Evolutionary conservation across 1,140 invertebrate species (phyloP).

Genomic region (Eriosoma lanigerum): DNA sequence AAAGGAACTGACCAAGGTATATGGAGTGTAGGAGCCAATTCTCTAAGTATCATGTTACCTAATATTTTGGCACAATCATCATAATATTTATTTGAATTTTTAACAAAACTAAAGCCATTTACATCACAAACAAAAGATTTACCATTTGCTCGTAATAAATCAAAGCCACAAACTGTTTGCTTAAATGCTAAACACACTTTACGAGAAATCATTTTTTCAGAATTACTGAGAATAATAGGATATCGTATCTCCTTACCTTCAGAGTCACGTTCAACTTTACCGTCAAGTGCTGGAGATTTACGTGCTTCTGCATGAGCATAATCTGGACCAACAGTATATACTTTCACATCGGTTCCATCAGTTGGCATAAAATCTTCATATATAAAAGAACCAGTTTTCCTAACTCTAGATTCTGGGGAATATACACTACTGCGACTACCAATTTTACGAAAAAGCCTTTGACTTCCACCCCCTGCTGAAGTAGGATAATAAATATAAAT

Average conservation of each 20-base stretch:
- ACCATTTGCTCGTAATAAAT: slow-evolving; percentile 95
- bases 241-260: slow-evolving; percentile 99
- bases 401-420: slow-evolving; percentile 91
- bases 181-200: slow-evolving; percentile 98
- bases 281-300: slow-evolving; percentile 96
- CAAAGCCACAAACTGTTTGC: slow-evolving; percentile 99
- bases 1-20: slow-evolving; percentile 97
- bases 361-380: slow-evolving; percentile 99
- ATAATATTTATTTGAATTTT: slow-evolving; percentile 99
- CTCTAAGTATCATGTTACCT: slow-evolving; percentile 89
- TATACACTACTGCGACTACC: slow-evolving; percentile 98
- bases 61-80: slow-evolving; percentile 99
- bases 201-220: slow-evolving; percentile 97
- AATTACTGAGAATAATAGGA: slow-evolving; percentile 89
- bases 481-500: slow-evolving; percentile 99
- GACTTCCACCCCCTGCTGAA: slow-evolving; percentile 95
- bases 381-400: slow-evolving; percentile 97
- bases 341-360: slow-evolving; percentile 91
- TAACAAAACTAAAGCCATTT: slow-evolving; percentile 99
- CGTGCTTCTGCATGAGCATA: slow-evolving; percentile 99
- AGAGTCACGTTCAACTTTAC: slow-evolving; percentile 97
- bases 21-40: slow-evolving; percentile 90
- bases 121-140: slow-evolving; percentile 99
- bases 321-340: slow-evolving; percentile 93
- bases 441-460: slow-evolving; percentile 97